Base-by-base conservation (phyloP, 2,113 vertebrate species). In the Macaca nemestrina region DNA sequence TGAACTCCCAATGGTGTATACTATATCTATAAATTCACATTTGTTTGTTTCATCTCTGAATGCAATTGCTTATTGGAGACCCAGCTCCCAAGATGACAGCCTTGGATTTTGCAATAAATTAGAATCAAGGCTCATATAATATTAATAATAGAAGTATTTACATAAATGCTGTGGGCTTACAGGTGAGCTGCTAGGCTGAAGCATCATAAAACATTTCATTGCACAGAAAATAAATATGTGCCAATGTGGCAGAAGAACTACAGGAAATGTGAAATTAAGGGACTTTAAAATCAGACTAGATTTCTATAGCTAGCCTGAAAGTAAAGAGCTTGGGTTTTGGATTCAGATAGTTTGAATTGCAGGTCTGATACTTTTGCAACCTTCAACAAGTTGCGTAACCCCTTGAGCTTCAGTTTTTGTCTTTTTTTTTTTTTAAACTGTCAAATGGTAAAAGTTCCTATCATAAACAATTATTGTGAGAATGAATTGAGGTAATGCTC, bases 151-250 rank as follows among this genome's bases (percentile, higher is more conserved):
- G 52, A 40, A 55, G 67, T 35, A 43, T 96, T 82, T 87, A 96
- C 50, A 55, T 55, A 86, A 61, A 83, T 50, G 38, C 8, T 48
- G 57, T 25, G 13, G n/a, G 92, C 35, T 73, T 68, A 13, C 16
- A 84, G 86, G 76, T 70, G 93, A 88, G 89, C 38, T 55, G 48
- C 92, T 48, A 55, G 76, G 70, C 22, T 17, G 9, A 83, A 59
- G 48, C 35, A 35, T 79, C 86, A 68, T 97, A 59, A 96, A 88
- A 90, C 67, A 90, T 83, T 73, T 87, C 75, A 64, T 23, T 83
- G 76, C 38, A 12, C 6, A 35, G 73, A 72, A 94, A 88, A 73
- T 82, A 76, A 90, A 52, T 35, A 22, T 4, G 43, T n/a, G 22
- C 30, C 64, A 64, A n/a, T 16, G 45, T n/a, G 45, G 35, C 59